Evolutionary conservation across 2,888 invertebrate species (phyloP).

Genomic region (Zootermopsis nevadensis): DNA sequence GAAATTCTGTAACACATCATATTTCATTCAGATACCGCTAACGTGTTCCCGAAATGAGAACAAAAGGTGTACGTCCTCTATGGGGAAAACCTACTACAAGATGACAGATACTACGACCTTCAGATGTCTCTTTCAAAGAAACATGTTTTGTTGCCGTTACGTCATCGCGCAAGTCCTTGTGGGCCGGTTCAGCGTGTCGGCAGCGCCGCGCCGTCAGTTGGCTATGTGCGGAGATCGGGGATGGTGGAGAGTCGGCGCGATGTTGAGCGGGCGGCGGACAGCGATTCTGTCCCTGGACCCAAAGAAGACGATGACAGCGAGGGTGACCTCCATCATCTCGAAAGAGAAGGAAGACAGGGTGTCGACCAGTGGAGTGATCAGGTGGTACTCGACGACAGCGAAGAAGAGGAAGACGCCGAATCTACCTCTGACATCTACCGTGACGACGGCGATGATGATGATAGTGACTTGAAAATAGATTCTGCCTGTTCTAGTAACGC

Average conservation of each 20-base stretch:
- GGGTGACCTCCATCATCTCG: neutral
- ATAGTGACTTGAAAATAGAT: constrained; percentile 6
- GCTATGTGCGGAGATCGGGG: neutral
- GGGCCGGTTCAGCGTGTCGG: neutral
- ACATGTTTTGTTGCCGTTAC: neutral
- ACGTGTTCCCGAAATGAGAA: neutral
- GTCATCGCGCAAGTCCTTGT: neutral
- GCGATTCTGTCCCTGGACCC: neutral
- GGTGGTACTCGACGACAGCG: neutral
- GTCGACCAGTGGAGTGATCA: neutral
- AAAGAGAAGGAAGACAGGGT: neutral
- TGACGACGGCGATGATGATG: neutral
- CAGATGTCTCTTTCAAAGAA: neutral
- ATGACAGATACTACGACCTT: neutral
- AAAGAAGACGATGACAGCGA: neutral
- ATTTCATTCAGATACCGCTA: too few relatives aligned
- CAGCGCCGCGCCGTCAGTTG: neutral
- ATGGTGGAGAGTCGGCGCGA: constrained; percentile 3
- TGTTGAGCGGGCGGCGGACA: neutral
- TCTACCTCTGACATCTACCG: neutral
- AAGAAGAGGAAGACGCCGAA: neutral
- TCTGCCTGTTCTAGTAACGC: neutral
- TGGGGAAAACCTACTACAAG: neutral
- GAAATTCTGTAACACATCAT: too few relatives aligned
- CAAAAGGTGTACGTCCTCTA: neutral